Percentiles rank a stretch among this genome's conserved stretches.
Conservation (phyloP, 2,113 vertebrate species). For the Neomonachus schauinslandi region DNA sequence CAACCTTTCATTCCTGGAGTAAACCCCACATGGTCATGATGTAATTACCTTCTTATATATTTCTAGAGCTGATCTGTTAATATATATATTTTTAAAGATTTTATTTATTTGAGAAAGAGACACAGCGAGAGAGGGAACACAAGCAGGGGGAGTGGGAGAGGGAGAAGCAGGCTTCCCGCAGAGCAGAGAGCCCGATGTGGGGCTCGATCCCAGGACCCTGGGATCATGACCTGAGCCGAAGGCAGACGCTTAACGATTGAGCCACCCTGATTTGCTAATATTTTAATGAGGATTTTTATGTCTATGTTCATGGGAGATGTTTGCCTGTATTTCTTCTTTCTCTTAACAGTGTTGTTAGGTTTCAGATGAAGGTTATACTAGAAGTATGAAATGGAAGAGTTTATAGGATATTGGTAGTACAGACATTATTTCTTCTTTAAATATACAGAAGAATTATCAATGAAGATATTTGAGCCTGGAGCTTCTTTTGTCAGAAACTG, state of each 20-base stretch:
- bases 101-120: too few species aligned
- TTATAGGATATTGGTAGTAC: not conserved
- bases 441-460: not conserved
- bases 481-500: not conserved
- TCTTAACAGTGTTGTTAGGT: not conserved
- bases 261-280: not conserved
- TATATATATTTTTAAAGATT: too few species aligned
- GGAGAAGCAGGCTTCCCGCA: too few species aligned
- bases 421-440: not conserved
- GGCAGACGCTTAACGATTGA: too few species aligned
- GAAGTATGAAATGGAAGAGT: not conserved
- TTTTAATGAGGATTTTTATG: not conserved
- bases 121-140: too few species aligned
- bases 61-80: not conserved
- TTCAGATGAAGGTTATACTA: not conserved
- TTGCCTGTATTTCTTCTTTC: not conserved
- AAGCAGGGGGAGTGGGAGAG: too few species aligned
- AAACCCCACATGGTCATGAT: not conserved
- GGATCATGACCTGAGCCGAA: too few species aligned
- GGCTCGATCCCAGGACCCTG: too few species aligned
- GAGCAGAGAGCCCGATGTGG: too few species aligned
- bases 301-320: not conserved
- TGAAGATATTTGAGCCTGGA: not conserved
- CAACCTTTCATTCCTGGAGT: not conserved
- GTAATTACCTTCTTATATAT: not conserved